A percentile compares a stretch with the other conserved stretches of the same genome.
These are phyloP conservation scores for Sander lucioperca DNA, from an alignment of 2,113 vertebrate species.

Conservation along the genomic window DNA sequence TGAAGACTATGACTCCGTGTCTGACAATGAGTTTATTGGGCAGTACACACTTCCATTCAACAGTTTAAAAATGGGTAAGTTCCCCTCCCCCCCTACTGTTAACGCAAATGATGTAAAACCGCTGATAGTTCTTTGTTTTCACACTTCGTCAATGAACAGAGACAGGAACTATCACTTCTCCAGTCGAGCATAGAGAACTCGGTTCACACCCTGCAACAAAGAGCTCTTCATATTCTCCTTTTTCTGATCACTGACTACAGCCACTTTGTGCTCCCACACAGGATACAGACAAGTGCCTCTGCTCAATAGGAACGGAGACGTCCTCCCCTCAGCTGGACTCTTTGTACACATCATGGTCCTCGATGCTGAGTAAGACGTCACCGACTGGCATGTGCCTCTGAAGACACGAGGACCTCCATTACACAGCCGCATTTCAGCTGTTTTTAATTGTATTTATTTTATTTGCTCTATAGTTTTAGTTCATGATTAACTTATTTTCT, in stretches of 20 bases:
- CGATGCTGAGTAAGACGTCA: conserved; percentile 71
- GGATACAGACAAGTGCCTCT: conserved; percentile 96
- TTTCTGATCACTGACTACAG: conserved; percentile 23
- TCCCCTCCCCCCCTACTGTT: background rate
- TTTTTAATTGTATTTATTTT: background rate
- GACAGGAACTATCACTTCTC: background rate
- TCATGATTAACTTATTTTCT: conserved; percentile 56
- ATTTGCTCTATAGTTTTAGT: conserved; percentile 33
- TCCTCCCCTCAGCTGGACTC: conserved; percentile 89
- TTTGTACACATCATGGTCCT: conserved; percentile 89
- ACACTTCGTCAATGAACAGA: conserved; percentile 37
- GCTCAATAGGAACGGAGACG: conserved; percentile 88
- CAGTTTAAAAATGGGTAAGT: conserved; percentile 92
- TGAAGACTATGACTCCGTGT: conserved; percentile 89
- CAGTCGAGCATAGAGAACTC: conserved; percentile 1
- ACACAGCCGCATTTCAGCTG: conserved; percentile 27
- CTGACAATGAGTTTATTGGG: conserved; percentile 91
- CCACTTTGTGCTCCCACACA: conserved; percentile 69
- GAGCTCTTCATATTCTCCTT: conserved; percentile 15
- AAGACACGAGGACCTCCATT: background rate
- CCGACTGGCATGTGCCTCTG: background rate
- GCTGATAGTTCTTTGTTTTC: background rate
- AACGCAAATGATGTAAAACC: background rate
- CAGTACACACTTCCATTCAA: conserved; percentile 92
- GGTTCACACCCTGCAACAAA: conserved; percentile 42